Evolutionary conservation across 1,140 invertebrate species (phyloP), one percentile per base, ranked within the genome.

Genomic region (Ruditapes philippinarum): DNA sequence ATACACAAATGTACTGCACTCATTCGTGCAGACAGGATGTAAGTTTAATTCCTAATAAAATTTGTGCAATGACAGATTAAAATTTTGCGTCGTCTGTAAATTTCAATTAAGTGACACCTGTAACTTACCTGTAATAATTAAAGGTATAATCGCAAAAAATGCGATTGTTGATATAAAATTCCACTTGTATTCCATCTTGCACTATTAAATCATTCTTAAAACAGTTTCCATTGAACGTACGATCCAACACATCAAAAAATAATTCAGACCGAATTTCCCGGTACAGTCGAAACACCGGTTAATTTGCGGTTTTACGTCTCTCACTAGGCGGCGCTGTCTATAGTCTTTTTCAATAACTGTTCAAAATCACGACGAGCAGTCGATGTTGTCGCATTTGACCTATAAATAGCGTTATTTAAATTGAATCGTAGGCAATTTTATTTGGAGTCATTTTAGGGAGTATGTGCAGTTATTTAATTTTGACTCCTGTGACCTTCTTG

Each of bases 91-190:
- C 70, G 70, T 74, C 70, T 74, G 70, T 40, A 70, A 40, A 40
- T 70, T 31, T n/a, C 33, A 11, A 28, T n/a, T 11, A 31, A 51
- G 22, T 79, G 33, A 38, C 51, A 79, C 51, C 42, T 79, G 76
- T 25, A 57, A 79, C 76, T 79, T 54, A 79, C 76, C 76, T 79
- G 45, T 57, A 54, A 79, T 79, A 57, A 79, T 33, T 28, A 51
- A 45, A 79, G 76, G 76, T 79, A 79, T 51, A 57, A 79, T 57
- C 19, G 5, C 49, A 49, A 79, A 57, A 28, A 79, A n/a, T 22
- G 76, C 25, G 5, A 79, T 11, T 51, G 51, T 31, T 5, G 31
- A 22, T 36, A 49, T 57, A 54, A 51, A 31, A 45, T 45, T 31
- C 45, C 31, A 31, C n/a, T 49, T 79, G 28, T 57, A 79, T 79